Conservation (phyloP, 2,797 vertebrate species). For the Molossus alvarezi region DNA sequence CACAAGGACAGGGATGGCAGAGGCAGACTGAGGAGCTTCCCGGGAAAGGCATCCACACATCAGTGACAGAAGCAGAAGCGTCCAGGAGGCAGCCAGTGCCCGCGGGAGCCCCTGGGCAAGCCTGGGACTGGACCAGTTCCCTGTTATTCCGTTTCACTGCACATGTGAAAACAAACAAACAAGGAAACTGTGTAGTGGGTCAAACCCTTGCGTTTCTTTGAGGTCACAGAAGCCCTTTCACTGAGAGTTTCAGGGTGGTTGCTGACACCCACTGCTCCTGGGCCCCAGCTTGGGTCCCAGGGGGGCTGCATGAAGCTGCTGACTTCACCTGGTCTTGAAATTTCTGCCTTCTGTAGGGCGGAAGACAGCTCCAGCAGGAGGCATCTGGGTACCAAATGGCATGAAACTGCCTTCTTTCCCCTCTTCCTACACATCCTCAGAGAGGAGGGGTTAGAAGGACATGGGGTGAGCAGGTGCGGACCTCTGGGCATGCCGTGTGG, state of each 20-base stretch:
- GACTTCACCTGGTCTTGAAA: not conserved
- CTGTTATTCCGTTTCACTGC: not conserved
- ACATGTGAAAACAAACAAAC: not conserved
- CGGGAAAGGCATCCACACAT: not conserved
- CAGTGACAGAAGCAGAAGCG: too few species aligned
- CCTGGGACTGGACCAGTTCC: not conserved
- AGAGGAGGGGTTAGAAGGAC: not conserved
- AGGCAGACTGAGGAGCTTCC: not conserved
- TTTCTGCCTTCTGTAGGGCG: not conserved
- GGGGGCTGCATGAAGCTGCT: not conserved
- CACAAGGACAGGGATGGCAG: not conserved
- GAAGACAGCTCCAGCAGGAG: not conserved
- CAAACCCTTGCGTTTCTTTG: not conserved
- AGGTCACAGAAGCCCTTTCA: not conserved
- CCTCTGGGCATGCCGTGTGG: fast-evolving
- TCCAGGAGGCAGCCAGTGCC: not conserved
- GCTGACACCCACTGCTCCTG: not conserved
- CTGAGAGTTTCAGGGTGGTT: not conserved
- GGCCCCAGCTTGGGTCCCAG: not conserved
- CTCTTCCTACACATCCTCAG: not conserved
- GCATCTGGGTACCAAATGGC: not conserved
- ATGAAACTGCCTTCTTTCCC: not conserved
- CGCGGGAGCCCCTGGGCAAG: not conserved
- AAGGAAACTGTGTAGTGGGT: not conserved
- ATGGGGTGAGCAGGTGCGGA: not conserved